Conservation (phyloP, 2,888 invertebrate species). For the Meiosimyza platycephala region DNA sequence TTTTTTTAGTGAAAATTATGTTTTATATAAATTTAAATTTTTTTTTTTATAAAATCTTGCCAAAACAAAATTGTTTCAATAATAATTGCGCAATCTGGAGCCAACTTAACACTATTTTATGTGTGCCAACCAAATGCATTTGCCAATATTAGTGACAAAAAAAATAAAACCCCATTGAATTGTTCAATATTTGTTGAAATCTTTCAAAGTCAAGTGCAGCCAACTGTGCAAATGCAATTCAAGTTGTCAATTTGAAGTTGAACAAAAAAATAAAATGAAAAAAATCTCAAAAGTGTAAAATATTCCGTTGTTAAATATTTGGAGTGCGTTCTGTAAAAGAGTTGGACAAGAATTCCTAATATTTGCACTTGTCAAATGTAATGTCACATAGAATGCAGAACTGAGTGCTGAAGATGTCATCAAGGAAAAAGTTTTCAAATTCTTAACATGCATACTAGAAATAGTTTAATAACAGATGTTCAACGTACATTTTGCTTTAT, state of each 20-base stretch:
- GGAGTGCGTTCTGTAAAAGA: background rate
- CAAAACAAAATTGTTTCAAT: too few species aligned
- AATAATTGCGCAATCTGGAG: too few species aligned
- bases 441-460: too few species aligned
- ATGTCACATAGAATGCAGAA: background rate
- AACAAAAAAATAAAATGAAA: background rate
- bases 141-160: background rate
- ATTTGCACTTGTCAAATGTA: constrained; percentile 10
- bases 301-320: background rate
- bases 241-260: constrained; percentile 12
- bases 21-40: too few species aligned
- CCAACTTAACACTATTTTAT: background rate
- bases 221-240: constrained; percentile 20
- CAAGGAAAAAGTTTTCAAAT: too few species aligned
- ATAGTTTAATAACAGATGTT: too few species aligned
- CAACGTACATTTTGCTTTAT: too few species aligned
- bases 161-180: background rate
- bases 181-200: constrained; percentile 25
- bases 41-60: too few species aligned
- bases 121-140: background rate
- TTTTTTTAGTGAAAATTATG: too few species aligned
- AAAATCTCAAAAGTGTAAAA: background rate
- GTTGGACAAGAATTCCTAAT: background rate
- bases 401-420: too few species aligned
- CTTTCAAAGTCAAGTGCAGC: constrained; percentile 29